Conservation (phyloP, 2,888 invertebrate genomes). For the Cataglyphis cursor region DNA sequence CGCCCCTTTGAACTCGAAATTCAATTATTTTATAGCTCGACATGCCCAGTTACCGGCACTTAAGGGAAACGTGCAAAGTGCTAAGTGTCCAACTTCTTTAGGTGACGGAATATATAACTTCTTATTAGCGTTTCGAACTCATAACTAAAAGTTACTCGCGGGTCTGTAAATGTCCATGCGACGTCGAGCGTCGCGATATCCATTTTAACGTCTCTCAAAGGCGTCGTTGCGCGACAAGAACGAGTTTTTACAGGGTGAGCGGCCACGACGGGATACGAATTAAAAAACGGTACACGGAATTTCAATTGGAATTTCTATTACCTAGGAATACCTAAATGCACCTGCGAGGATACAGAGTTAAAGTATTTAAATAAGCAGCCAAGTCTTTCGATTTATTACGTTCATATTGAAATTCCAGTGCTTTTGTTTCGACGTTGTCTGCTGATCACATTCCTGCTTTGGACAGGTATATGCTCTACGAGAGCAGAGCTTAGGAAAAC, state of each 20-base stretch:
- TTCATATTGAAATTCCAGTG: conserved; percentile 75
- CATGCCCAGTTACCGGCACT: conserved; percentile 68
- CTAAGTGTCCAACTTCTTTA: conserved; percentile 72
- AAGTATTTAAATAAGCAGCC: conserved; percentile 75
- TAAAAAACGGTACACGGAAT: conserved; percentile 56
- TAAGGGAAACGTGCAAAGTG: conserved; percentile 64
- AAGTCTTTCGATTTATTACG: conserved; percentile 69
- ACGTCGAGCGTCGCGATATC: conserved; percentile 20
- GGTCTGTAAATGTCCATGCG: conserved; percentile 29
- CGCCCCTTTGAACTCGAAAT: conserved; percentile 83
- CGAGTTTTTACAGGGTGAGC: conserved; percentile 5
- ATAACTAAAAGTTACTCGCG: conserved; percentile 55
- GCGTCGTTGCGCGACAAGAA: conserved; percentile 3
- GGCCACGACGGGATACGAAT: not conserved
- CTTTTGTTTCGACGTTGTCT: conserved; percentile 62
- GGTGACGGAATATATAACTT: conserved; percentile 51
- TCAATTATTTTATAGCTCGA: conserved; percentile 82
- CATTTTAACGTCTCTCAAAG: conserved; percentile 29
- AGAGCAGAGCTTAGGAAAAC: not conserved
- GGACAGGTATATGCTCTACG: conserved; percentile 4
- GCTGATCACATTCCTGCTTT: conserved; percentile 41
- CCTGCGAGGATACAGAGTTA: conserved; percentile 45
- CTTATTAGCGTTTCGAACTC: conserved; percentile 66
- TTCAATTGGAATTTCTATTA: conserved; percentile 69
- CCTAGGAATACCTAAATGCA: conserved; percentile 39